phyloP scores from a whole-genome alignment of 2,888 invertebrate genomes.

The Dysmachus trigonus region DNA sequence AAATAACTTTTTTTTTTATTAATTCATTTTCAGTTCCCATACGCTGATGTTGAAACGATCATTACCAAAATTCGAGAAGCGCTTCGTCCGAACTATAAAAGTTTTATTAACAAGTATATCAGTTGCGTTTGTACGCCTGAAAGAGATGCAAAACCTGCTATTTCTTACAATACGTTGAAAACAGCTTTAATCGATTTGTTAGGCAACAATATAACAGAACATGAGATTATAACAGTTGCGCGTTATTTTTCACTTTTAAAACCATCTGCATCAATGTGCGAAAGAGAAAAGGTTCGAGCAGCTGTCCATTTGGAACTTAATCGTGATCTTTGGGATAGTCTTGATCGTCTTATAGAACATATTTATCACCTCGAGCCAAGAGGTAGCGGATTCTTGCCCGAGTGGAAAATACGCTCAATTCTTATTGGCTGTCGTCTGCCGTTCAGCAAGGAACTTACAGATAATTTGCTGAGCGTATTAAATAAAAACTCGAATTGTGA shows the following conservation, averaged over 20 bases:
- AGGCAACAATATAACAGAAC: constrained; percentile 77
- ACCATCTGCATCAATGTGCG: constrained; percentile 62
- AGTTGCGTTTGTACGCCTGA: constrained; percentile 54
- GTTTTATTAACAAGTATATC: constrained; percentile 78
- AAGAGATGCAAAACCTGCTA: constrained; percentile 20
- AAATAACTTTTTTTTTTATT: neutral
- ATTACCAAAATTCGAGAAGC: constrained; percentile 78
- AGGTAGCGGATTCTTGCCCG: constrained; percentile 69
- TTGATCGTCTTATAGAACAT: constrained; percentile 70
- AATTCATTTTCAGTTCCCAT: constrained; percentile 70
- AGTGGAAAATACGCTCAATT: constrained; percentile 71
- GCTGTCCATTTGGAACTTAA: constrained; percentile 77
- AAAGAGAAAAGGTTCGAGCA: constrained; percentile 67
- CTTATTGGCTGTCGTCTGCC: constrained; percentile 77
- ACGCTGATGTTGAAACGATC: constrained; percentile 76
- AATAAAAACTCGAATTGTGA: constrained; percentile 73
- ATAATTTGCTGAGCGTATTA: constrained; percentile 71
- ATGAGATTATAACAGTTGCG: constrained; percentile 81
- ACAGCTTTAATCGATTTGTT: constrained; percentile 73
- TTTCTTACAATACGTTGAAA: constrained; percentile 62
- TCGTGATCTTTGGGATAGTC: constrained; percentile 77
- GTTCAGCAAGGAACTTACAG: constrained; percentile 72
- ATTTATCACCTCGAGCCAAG: constrained; percentile 69
- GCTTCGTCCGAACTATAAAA: constrained; percentile 76
- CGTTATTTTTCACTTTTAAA: constrained; percentile 76